phyloP scores from a whole-genome alignment of 1,140 invertebrate species.

The Drosophila kohkoa region DNA sequence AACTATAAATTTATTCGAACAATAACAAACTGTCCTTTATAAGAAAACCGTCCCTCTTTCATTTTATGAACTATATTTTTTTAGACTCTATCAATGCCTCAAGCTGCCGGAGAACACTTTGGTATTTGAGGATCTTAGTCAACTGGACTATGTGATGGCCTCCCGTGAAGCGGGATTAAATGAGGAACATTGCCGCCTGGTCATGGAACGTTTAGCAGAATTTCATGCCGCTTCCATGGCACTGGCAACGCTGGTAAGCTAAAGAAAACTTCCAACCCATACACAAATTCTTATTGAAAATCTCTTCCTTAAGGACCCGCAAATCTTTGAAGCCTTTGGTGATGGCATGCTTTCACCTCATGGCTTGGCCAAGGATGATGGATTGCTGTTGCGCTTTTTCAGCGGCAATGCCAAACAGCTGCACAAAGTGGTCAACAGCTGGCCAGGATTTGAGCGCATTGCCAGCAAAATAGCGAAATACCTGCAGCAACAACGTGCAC shows the following conservation, averaged over 20 bases:
- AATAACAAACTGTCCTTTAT: too few species aligned
- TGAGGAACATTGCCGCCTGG: slow-evolving; percentile 64
- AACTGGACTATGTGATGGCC: slow-evolving; percentile 62
- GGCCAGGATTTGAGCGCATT: slow-evolving; percentile 84
- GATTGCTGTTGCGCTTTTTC: slow-evolving; percentile 66
- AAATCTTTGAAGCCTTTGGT: slow-evolving; percentile 55
- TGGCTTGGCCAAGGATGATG: slow-evolving; percentile 54
- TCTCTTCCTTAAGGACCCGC: slow-evolving; percentile 41
- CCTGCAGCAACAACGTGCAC: slow-evolving; percentile 44
- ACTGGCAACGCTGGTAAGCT: slow-evolving; percentile 57
- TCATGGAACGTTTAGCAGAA: slow-evolving; percentile 72
- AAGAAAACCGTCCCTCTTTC: too few species aligned
- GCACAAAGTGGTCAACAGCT: slow-evolving; percentile 74
- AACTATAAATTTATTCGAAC: too few species aligned
- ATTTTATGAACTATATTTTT: too few species aligned
- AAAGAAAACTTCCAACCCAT: background rate
- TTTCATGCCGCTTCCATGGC: slow-evolving; percentile 79
- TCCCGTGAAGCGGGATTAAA: slow-evolving; percentile 68
- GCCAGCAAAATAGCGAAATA: slow-evolving; percentile 74
- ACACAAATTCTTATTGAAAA: too few species aligned
- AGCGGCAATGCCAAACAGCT: slow-evolving; percentile 66
- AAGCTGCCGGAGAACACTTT: slow-evolving; percentile 69
- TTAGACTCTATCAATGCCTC: slow-evolving; percentile 66
- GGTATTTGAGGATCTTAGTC: slow-evolving; percentile 74
- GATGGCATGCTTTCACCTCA: slow-evolving; percentile 66